Base-by-base conservation (phyloP, 2,888 invertebrate genomes). In the Gandaritis pyraliata region DNA sequence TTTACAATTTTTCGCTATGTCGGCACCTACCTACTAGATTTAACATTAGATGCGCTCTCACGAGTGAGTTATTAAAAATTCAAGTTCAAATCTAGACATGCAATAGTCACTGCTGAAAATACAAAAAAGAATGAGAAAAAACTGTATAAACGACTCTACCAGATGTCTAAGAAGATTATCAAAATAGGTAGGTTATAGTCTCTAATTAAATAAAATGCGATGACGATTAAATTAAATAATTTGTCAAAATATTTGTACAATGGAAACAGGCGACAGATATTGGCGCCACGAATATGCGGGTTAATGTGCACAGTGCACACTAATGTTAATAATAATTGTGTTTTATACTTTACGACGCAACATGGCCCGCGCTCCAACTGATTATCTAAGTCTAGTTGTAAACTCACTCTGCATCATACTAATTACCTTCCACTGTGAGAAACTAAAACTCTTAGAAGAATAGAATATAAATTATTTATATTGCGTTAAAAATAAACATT, bases 271-370 rank as follows among this genome's bases (percentile, higher is more conserved):
- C 78, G 77, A 77, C 76, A 72, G 66, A 76, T 72, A 72, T 77
- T 81, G 86, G 86, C 86, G 86, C 86, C 85, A 82, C 82, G 69
- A 82, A 78, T 85, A 85, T 85, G 75, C 82, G 81, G 84, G 83
- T 82, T 86, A 85, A 86, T 86, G 83, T 82, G 79, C 77, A 77
- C 77, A 74, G 64, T 64, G 58, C 36, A 62, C 65, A 68, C 68
- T 69, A 68, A 70, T 68, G 69, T 64, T 71, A 68, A 43, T 43
- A 43, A 43, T 43, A 43, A 68, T 72, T 68, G 65, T 70, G 65
- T 70, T 67, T 64, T 65, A 70, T 64, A 70, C 63, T 70, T 68
- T 71, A 66, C 65, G 66, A 64, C 56, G 41, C 65, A 65, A 65
- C 61, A 63, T 63, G 64, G 67, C 67, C 57, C 56, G 49, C 29